Base-by-base conservation (phyloP, 2,113 vertebrate species). In the human (Homo sapiens) region DNA sequence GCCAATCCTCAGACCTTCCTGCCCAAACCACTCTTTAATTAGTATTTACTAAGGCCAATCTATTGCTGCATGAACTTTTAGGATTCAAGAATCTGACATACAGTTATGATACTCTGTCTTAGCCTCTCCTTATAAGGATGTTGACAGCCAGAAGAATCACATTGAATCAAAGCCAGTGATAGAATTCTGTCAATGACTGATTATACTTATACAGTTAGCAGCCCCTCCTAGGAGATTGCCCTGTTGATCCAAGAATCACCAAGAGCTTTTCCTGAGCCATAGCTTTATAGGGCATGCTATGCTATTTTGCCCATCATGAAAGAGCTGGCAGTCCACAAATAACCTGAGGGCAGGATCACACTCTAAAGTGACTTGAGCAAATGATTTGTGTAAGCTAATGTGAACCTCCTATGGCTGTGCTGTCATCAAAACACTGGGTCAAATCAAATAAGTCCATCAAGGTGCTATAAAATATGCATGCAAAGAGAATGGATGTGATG, bases 401-500 rank as follows among this genome's bases (percentile, higher is more conserved):
- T 96, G 66, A 16, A 89, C 93, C 88, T 95, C 96, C 94, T 80
- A 72, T 61, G 79, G 96, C 70, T 92, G 96, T 87, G 92, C 81
- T 98, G 97, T 96, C 93, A 98, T 97, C 96, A 93, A 98, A 98
- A 97, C 96, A 97, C 95, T 98, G 92, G 97, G 94, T 98, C 97
- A 98, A 98, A 98, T 98, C 97, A 98, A 98, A 96, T 98, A 96
- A 95, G 98, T 97, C 96, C 95, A 98, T 97, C 97, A 97, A 98
- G 97, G 89, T 96, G 96, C 97, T 98, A 97, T 98, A 98, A 98
- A 98, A 98, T 98, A 98, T 97, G 96, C 98, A 98, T 98, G 96
- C 92, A 89, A 93, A 97, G 94, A 97, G 92, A 98, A 98, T 72
- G 97, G 96, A 98, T 96, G 97, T 98, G 98, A 98, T 98, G 97